Evolutionary conservation across 2,113 vertebrate species (phyloP).

Genomic region (Conger conger): DNA sequence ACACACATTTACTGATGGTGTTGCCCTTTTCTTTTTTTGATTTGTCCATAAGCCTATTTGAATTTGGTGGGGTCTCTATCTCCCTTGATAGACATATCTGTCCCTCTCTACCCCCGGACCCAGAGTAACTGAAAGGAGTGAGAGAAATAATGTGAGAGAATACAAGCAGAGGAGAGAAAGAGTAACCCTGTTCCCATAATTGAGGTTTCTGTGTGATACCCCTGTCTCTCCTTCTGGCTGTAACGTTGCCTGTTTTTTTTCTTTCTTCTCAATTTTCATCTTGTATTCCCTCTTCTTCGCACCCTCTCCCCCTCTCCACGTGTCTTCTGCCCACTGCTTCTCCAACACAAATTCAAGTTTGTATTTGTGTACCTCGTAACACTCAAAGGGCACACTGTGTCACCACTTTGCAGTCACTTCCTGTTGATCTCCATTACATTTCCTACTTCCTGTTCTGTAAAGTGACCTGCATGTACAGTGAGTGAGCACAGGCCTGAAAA

Average conservation of each 20-base stretch:
- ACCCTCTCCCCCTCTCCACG: background rate
- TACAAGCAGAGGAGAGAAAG: background rate
- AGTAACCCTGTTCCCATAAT: background rate
- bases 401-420: conserved; percentile 40
- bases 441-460: conserved; percentile 53
- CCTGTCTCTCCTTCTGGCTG: background rate
- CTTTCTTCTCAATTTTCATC: conserved; percentile 5
- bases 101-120: background rate
- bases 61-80: background rate
- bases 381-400: background rate
- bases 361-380: conserved; percentile 32
- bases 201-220: background rate
- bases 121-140: background rate
- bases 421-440: conserved; percentile 47
- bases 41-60: background rate
- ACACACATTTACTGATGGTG: background rate
- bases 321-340: background rate
- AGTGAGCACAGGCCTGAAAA: background rate
- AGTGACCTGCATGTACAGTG: conserved; percentile 38
- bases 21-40: background rate
- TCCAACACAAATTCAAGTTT: conserved; percentile 38
- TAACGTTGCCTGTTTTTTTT: background rate
- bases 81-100: background rate
- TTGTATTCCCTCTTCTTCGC: background rate
- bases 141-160: background rate